Evolutionary conservation across 2,113 vertebrate genomes (phyloP).

Genomic region (Saimiri boliviensis): DNA sequence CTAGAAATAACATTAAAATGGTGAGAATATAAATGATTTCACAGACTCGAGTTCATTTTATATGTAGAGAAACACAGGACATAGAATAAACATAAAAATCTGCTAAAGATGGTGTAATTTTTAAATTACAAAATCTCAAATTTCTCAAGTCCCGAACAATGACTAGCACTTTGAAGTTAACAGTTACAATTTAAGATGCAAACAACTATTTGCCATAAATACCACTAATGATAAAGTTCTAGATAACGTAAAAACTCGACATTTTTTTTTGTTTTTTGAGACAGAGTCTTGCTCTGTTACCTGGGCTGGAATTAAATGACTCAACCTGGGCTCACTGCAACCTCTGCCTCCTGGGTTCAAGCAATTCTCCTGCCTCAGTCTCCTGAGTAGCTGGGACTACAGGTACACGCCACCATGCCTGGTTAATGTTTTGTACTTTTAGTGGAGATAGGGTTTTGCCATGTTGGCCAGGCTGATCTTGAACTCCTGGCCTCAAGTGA

Average conservation of each 20-base stretch:
- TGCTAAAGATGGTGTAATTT: not conserved
- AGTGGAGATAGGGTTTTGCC: too few species aligned
- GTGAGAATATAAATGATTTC: constrained; percentile 31
- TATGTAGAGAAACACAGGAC: not conserved
- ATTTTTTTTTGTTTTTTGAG: not conserved
- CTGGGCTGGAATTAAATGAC: too few species aligned
- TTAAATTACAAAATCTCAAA: not conserved
- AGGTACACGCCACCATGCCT: too few species aligned
- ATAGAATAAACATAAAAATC: not conserved
- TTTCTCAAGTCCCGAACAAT: not conserved
- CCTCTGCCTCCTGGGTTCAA: too few species aligned
- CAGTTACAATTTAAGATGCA: not conserved
- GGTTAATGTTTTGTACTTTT: too few species aligned
- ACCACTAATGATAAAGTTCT: not conserved
- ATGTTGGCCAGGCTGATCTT: too few species aligned
- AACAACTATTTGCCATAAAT: not conserved
- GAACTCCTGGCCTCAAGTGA: too few species aligned
- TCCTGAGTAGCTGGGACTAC: too few species aligned
- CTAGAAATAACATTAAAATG: constrained; percentile 20
- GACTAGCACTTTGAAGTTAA: not conserved
- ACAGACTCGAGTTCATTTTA: not conserved
- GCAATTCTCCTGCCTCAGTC: too few species aligned
- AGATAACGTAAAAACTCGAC: not conserved
- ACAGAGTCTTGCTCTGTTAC: too few species aligned
- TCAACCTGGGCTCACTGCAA: too few species aligned